Evolutionary conservation across 2,888 invertebrate genomes (phyloP).

Genomic region (Eupithecia exiguata): DNA sequence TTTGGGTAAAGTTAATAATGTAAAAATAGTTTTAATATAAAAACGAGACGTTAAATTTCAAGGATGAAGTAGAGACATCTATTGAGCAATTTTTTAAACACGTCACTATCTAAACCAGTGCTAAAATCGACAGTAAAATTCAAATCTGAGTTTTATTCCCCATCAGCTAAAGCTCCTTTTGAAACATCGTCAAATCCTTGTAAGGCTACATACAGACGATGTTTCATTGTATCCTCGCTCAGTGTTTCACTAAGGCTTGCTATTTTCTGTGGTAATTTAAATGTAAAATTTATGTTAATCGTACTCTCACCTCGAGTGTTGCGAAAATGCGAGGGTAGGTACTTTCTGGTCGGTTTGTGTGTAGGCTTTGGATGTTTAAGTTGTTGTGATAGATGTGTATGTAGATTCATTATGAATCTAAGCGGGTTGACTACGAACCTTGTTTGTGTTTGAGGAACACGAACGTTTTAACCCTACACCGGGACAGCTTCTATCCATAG

Average conservation of each 20-base stretch:
- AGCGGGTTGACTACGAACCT: too few relatives aligned
- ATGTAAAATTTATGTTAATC: conserved; percentile 72
- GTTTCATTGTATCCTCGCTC: neutral
- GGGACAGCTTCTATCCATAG: too few relatives aligned
- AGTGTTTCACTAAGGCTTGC: conserved; percentile 7
- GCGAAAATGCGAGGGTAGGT: neutral
- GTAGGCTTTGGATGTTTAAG: neutral
- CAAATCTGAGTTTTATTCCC: neutral
- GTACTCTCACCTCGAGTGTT: conserved; percentile 65
- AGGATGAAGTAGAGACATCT: neutral
- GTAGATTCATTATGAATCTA: too few relatives aligned
- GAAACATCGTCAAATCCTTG: neutral
- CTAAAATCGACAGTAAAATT: conserved; percentile 7
- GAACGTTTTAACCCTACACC: too few relatives aligned
- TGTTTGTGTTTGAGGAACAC: too few relatives aligned
- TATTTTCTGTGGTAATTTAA: conserved; percentile 60
- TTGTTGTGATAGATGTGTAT: neutral
- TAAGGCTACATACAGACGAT: neutral
- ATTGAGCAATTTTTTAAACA: neutral
- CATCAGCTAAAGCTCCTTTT: neutral
- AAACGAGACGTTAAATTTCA: neutral
- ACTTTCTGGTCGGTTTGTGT: neutral
- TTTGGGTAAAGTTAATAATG: neutral
- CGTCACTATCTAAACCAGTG: conserved; percentile 1
- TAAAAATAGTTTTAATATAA: neutral